These are phyloP conservation scores for Galerucella nymphaeae DNA, from an alignment of 2,888 invertebrate genomes.

Conservation along the genomic window DNA sequence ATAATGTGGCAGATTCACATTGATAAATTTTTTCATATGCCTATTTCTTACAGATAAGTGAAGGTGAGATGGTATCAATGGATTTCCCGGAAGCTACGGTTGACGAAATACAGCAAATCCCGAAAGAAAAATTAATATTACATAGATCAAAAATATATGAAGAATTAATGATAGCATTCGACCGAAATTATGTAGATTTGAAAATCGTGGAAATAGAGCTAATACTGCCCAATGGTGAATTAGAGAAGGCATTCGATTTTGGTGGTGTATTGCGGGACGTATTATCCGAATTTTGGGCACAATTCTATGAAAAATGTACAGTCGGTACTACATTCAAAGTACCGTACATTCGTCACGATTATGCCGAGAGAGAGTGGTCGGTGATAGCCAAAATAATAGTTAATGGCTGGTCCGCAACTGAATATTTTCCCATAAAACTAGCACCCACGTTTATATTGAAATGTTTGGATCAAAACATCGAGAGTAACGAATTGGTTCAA, in stretches of 20 bases:
- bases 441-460: neutral
- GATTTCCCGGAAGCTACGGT: too few relatives aligned
- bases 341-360: conserved; percentile 23
- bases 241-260: conserved; percentile 1
- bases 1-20: too few relatives aligned
- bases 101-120: too few relatives aligned
- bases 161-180: too few relatives aligned
- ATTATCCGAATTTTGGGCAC: conserved; percentile 18
- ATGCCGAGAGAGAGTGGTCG: conserved; percentile 7
- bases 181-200: too few relatives aligned
- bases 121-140: too few relatives aligned
- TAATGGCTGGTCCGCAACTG: conserved; percentile 18
- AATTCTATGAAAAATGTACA: conserved; percentile 23
- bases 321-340: conserved; percentile 19
- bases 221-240: conserved; percentile 10
- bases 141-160: too few relatives aligned
- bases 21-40: too few relatives aligned
- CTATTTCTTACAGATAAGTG: too few relatives aligned
- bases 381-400: conserved; percentile 4
- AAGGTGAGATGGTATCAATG: too few relatives aligned
- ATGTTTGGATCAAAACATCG: too few relatives aligned
- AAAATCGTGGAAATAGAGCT: neutral
- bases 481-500: too few relatives aligned
- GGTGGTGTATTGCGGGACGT: conserved; percentile 22
- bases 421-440: conserved; percentile 30